Evolutionary conservation across 2,888 invertebrate genomes (phyloP).

Genomic region (Agrotis puta): DNA sequence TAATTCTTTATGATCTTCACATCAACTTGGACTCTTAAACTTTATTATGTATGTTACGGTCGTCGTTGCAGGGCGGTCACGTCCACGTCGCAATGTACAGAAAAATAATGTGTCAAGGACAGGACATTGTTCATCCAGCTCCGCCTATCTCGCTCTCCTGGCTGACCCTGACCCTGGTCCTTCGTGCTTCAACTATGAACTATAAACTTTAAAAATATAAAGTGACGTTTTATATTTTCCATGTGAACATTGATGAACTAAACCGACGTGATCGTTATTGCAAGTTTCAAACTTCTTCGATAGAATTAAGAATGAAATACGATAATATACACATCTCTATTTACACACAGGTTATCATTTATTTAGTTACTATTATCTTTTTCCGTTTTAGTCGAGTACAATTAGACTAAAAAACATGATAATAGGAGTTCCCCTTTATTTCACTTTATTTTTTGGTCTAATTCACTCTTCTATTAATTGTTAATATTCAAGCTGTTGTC

Average conservation of each 20-base stretch:
- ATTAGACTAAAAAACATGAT: not conserved
- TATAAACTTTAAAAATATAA: conserved; percentile 10
- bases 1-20: conserved; percentile 15
- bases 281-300: conserved; percentile 1
- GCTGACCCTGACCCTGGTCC: conserved; percentile 12
- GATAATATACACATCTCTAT: not conserved
- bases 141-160: conserved; percentile 51
- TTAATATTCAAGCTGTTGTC: conserved; percentile 14
- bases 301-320: not conserved
- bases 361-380: conserved; percentile 19
- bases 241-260: not conserved
- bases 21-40: conserved; percentile 34
- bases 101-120: conserved; percentile 1
- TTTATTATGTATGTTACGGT: conserved; percentile 64
- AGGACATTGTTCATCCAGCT: conserved; percentile 42
- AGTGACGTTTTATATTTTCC: conserved; percentile 1
- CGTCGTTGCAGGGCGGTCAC: conserved; percentile 33
- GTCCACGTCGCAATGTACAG: conserved; percentile 3
- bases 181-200: conserved; percentile 22
- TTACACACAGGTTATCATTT: not conserved
- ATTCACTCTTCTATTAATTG: not conserved
- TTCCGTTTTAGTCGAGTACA: conserved; percentile 4
- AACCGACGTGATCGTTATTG: conserved; percentile 26
- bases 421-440: not conserved
- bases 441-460: not conserved